A percentile compares a stretch with the other conserved stretches of the same genome.
Conservation (phyloP, 2,888 invertebrate species). For the Conchocele bisecta region DNA sequence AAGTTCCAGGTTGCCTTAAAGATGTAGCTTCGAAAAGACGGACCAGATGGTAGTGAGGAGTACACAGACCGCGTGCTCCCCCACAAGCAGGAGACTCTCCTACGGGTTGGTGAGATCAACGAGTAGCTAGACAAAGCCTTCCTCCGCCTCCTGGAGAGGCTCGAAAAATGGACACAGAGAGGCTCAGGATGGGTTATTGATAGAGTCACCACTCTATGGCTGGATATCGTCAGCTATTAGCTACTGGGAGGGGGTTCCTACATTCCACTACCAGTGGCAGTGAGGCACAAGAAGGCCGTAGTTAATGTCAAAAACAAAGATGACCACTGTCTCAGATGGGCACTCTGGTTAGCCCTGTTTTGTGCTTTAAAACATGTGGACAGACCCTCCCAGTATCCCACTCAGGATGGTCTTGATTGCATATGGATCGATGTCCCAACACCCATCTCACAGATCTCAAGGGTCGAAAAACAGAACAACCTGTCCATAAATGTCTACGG, state of each 20-base stretch:
- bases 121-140: slow-evolving; percentile 1
- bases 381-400: slow-evolving; percentile 1
- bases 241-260: slow-evolving; percentile 25
- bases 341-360: too few relatives aligned
- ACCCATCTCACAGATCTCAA: background rate
- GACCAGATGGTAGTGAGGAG: slow-evolving; percentile 17
- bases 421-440: too few relatives aligned
- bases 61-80: slow-evolving; percentile 9
- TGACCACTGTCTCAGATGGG: background rate
- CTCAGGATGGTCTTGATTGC: background rate
- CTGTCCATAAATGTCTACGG: slow-evolving; percentile 9
- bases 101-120: slow-evolving; percentile 14
- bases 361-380: background rate
- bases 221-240: too few relatives aligned
- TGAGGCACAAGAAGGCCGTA: background rate
- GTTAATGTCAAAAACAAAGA: background rate
- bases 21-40: slow-evolving; percentile 19
- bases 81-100: slow-evolving; percentile 16
- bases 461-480: slow-evolving; percentile 1
- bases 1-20: background rate
- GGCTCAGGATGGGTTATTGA: slow-evolving; percentile 24
- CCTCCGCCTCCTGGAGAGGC: background rate
- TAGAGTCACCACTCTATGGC: slow-evolving; percentile 8
- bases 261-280: slow-evolving; percentile 23
- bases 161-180: slow-evolving; percentile 23